Evolutionary conservation across 2,113 vertebrate genomes (phyloP).

Genomic region (Coturnix japonica): DNA sequence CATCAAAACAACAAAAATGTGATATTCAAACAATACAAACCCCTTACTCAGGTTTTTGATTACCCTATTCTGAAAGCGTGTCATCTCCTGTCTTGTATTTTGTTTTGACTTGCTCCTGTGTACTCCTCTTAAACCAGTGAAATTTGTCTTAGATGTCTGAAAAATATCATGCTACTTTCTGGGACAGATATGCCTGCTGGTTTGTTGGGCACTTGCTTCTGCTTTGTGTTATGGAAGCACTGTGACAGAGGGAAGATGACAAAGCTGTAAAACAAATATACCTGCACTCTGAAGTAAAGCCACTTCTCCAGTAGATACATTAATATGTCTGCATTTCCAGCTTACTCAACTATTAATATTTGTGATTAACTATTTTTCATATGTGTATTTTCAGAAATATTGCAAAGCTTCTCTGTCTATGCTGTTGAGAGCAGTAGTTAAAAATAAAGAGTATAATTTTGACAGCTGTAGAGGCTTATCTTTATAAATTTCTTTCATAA

Average conservation of each 20-base stretch:
- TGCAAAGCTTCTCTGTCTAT: neutral
- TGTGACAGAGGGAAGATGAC: neutral
- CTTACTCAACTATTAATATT: neutral
- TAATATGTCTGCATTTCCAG: neutral
- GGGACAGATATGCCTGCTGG: neutral
- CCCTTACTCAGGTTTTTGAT: neutral
- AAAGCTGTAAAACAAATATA: neutral
- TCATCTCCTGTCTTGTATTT: neutral
- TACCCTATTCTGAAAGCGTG: neutral
- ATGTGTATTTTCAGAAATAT: neutral
- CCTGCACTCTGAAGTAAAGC: neutral
- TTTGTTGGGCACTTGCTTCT: neutral
- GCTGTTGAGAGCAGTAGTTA: neutral
- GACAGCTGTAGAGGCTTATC: neutral
- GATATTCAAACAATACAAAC: neutral
- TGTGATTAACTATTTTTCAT: neutral
- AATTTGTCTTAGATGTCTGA: neutral
- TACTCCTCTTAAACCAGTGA: neutral
- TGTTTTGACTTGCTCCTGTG: neutral
- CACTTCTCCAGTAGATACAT: neutral
- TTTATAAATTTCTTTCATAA: neutral
- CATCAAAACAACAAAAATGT: neutral
- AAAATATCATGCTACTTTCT: neutral
- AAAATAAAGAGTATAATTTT: neutral
- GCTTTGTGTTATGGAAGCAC: neutral